Evolutionary conservation across 2,888 invertebrate species (phyloP), one percentile per base, ranked within the genome.

Genomic region (Melieria crassipennis): DNA sequence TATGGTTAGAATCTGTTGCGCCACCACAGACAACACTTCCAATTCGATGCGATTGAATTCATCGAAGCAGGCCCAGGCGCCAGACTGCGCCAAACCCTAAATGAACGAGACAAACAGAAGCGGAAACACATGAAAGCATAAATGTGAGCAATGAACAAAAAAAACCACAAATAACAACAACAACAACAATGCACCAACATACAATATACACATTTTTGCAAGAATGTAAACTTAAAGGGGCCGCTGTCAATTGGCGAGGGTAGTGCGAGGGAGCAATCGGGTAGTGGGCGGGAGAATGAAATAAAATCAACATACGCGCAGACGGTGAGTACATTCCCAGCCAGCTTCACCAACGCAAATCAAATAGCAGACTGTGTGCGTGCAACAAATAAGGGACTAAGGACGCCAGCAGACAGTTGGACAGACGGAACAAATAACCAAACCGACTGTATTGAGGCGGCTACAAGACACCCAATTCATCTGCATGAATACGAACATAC

Each of bases 31-130:
- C 70, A 98, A 87, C 71, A 97, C 96, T 85, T 97, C 96, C 82
- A 96, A 88, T 83, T 96, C 96, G 78, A 97, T 96, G 76, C 97
- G 91, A 88, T 97, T 96, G 89, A 98, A 97, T 88, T 97, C 97
- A 85, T 97, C 96, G 88, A 97, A 96, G 85, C 97, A 97, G 7
- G 96, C 93, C 96, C 96, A 97, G 0, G 96, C 94, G 16, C 97
- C 97, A 10, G 96, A 92, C 83, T 95, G 95, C 0, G 94, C 95
- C 75, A 97, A 87, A 65, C 97, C 97, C 91, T 93, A 82, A 11
- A 76, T 75, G 43, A 9, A 56, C 30, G 30, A 55, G 58, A 60
- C 46, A 52, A 64, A 55, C 67, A 50, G n/a, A 70, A 63, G 58
- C 30, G 47, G n/a, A 58, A 30, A 58, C 30, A 16, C 16, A 60